Percentiles rank a stretch among this genome's conserved stretches.
phyloP scores from a whole-genome alignment of 1,140 invertebrate species.

The Stegodyphus mimosarum region DNA sequence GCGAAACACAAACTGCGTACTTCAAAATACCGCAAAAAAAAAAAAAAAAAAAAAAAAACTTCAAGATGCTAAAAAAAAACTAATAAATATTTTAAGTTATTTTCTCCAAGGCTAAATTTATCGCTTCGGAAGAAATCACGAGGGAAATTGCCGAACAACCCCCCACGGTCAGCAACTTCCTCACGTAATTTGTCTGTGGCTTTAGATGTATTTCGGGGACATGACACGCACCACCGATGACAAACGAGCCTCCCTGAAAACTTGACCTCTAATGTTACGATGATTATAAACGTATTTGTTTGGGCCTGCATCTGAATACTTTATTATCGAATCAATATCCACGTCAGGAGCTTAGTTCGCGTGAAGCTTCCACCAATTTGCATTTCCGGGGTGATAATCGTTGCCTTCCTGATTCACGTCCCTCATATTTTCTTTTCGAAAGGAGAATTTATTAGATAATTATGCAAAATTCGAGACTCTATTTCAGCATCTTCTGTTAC shows the following conservation, averaged over 20 bases:
- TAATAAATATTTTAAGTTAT: no score
- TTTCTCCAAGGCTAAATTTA: no score
- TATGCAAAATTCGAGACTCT: not conserved
- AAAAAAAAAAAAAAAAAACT: no score
- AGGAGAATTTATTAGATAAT: not conserved
- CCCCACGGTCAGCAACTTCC: not conserved
- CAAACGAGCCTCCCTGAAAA: slow-evolving; percentile 43
- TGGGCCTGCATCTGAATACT: slow-evolving; percentile 20
- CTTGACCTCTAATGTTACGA: slow-evolving; percentile 36
- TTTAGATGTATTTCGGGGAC: slow-evolving; percentile 39
- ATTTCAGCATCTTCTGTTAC: not conserved
- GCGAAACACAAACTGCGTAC: no score
- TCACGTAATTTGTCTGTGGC: slow-evolving; percentile 26
- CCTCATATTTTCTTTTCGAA: not conserved
- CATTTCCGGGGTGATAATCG: slow-evolving; percentile 19
- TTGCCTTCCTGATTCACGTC: not conserved
- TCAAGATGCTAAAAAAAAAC: no score
- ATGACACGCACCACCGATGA: slow-evolving; percentile 33
- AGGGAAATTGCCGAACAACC: slow-evolving; percentile 15
- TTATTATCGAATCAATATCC: slow-evolving; percentile 38
- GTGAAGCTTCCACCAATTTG: slow-evolving; percentile 9
- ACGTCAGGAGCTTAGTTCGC: not conserved
- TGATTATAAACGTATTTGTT: slow-evolving; percentile 55
- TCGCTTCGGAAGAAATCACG: not conserved
- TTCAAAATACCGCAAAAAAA: no score